Base-by-base conservation (phyloP, 2,113 vertebrate species). In the Arenaria interpres region DNA sequence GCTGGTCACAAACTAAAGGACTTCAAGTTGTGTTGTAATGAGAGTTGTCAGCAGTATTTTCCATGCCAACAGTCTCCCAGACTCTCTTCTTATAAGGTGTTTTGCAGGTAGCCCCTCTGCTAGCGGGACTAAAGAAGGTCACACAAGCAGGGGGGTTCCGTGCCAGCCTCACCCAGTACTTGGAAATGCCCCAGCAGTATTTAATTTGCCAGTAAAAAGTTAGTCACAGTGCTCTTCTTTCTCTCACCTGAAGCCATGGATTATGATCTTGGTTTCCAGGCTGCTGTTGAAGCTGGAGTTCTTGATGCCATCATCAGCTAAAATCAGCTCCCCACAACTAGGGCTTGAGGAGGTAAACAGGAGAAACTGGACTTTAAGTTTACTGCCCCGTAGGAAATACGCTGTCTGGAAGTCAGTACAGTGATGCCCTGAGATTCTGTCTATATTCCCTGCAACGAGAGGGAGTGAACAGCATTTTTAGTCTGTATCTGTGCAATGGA, bases 231-330 rank as follows among this genome's bases (percentile, higher is more conserved):
- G 51, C 41, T 67, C 28, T 69, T 76, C 33, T 68, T 89, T 68
- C 33, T 93, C 97, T 98, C 78, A 99, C 99, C 99, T 99, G 98
- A 99, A 99, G n/a, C 99, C 99, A 78, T 99, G 99, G 93, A 99
- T 97, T 88, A 99, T 98, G 87, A 99, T 97, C 93, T 99, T 99
- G 56, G 99, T 99, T 46, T 98, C 98, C 56, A 95, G 97, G 43
- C 96, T 98, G 81, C 87, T 92, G 80, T 99, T 99, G 98, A 99
- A 99, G 92, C 95, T 81, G 60, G 97, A 94, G 19, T 95, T 95
- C n/a, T 96, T 91, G 32, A 98, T 93, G 45, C 88, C 94, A 45
- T 89, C 81, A 4, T 97, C 96, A 87, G 93, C 93, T 79, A 76
- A 94, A 88, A 99, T 98, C 14, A 93, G 67, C 27, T 98, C 97